Base-by-base conservation (phyloP, 2,797 vertebrate species). In the Staurois parvus region DNA sequence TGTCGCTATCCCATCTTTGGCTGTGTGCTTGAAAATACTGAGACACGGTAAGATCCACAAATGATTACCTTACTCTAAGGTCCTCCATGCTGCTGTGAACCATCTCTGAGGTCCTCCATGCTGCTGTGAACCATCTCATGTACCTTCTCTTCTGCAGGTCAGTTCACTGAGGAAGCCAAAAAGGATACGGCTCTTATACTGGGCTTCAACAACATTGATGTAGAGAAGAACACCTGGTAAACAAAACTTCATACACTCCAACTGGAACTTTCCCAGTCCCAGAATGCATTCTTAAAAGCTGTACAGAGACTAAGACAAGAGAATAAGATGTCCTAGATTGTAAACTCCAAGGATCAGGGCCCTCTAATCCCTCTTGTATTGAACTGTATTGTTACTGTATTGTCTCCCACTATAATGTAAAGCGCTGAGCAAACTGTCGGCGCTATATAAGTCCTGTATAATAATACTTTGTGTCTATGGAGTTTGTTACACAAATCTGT, bases 1-100 rank as follows among this genome's bases (percentile, higher is more conserved):
- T 0, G 92, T 95, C 0, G 77, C 89, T 28, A 92, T 96, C 76
- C 95, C 95, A 0, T 96, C 95, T 2, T 88, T 96, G 88, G 94
- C 94, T 0, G 59, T 93, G 83, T 95, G 93, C 87, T 90, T 96
- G 70, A 91, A 94, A 90, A 92, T 90, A 15, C 85, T 96, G 77
- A 91, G 90, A 87, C 85, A 94, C 0, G 95, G 95, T 95, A 89
- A 93, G 94, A 2, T 37, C 28, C 37, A 10, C 26, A 21, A n/a
- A n/a, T n/a, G 17, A 21, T 56, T 28, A 15, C 62, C 9, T 11
- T 15, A 4, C 24, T 26, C 24, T 13, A 12, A 59, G 45, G 40
- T 24, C 17, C n/a, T 45, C 30, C 2, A 17, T 19, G 19, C 15
- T 4, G 13, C 34, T 42, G 6, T 28, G 21, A 17, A 40, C 34